These are phyloP conservation scores for Stegodyphus dumicola DNA, from an alignment of 1,140 invertebrate genomes.

Conservation along the genomic window DNA sequence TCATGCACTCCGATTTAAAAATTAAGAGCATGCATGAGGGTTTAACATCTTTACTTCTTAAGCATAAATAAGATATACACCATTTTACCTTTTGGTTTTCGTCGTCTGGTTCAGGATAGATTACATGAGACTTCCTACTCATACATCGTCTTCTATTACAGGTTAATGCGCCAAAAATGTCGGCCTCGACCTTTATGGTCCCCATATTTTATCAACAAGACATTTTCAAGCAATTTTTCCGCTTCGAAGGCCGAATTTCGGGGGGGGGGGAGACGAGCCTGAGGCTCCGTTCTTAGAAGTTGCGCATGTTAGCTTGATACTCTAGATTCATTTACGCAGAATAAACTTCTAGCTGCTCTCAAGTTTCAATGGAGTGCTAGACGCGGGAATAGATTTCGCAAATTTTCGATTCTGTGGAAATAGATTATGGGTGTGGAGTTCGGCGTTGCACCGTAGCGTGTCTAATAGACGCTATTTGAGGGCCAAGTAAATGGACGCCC, in stretches of 20 bases:
- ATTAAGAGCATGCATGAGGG: too few species aligned
- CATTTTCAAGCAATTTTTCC: slow-evolving; percentile 35
- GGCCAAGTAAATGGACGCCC: too few species aligned
- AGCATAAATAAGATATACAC: too few species aligned
- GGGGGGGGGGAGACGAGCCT: background rate
- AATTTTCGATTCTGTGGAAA: slow-evolving; percentile 23
- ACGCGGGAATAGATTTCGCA: slow-evolving; percentile 12
- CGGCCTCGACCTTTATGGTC: slow-evolving; percentile 15
- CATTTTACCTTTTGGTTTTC: too few species aligned
- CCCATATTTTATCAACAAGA: slow-evolving; percentile 37
- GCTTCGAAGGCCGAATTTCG: slow-evolving; percentile 1
- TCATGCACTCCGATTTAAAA: too few species aligned
- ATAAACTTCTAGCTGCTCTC: slow-evolving; percentile 26
- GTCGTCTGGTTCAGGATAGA: too few species aligned
- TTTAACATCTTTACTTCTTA: too few species aligned
- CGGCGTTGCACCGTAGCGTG: slow-evolving; percentile 1
- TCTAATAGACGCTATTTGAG: too few species aligned
- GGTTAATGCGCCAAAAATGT: slow-evolving; percentile 32
- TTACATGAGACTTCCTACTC: too few species aligned
- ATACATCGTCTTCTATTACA: slow-evolving; percentile 6
- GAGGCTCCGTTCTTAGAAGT: too few species aligned
- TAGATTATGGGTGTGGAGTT: background rate
- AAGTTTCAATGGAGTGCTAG: slow-evolving; percentile 14
- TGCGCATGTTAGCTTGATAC: too few species aligned
- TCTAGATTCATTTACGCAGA: background rate